Evolutionary conservation across 1,140 invertebrate genomes (phyloP).

Genomic region (Pogonognathellus flavescens): DNA sequence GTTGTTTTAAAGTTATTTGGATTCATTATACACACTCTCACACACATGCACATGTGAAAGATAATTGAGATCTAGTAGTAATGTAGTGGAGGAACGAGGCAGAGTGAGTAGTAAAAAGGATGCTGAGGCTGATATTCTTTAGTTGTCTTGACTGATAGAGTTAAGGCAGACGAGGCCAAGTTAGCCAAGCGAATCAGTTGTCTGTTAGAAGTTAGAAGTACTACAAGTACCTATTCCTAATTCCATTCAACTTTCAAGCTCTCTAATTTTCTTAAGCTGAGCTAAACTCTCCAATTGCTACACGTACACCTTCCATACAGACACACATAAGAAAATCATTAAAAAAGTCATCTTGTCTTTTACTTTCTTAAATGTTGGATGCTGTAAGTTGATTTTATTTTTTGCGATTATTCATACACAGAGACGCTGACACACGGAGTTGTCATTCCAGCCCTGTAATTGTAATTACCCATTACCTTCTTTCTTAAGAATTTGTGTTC

Average conservation of each 20-base stretch:
- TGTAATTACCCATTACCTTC: too few relatives aligned
- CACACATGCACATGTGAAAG: conserved; percentile 8
- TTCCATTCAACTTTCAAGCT: conserved; percentile 43
- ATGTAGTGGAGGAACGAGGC: not conserved
- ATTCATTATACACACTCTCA: too few relatives aligned
- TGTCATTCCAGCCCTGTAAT: too few relatives aligned
- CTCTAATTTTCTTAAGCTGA: conserved; percentile 16
- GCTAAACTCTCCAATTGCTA: conserved; percentile 20
- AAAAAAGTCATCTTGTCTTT: conserved; percentile 9
- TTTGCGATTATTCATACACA: not conserved
- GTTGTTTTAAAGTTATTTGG: too few relatives aligned
- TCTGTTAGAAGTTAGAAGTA: conserved; percentile 36
- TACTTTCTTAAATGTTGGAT: conserved; percentile 18
- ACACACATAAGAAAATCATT: too few relatives aligned
- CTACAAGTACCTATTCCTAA: conserved; percentile 13
- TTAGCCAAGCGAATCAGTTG: conserved; percentile 48
- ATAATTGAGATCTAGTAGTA: conserved; percentile 15
- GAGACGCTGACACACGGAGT: too few relatives aligned
- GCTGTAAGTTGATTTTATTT: not conserved
- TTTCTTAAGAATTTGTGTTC: too few relatives aligned
- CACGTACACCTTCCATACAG: not conserved
- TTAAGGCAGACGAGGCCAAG: conserved; percentile 11
- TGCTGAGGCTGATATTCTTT: not conserved
- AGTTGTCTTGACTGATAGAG: not conserved
- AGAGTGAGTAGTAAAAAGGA: not conserved